Percentiles rank a stretch among this genome's conserved stretches.
Evolutionary conservation across 1,140 invertebrate species (phyloP).

Genomic region (Camponotus pennsylvanicus): DNA sequence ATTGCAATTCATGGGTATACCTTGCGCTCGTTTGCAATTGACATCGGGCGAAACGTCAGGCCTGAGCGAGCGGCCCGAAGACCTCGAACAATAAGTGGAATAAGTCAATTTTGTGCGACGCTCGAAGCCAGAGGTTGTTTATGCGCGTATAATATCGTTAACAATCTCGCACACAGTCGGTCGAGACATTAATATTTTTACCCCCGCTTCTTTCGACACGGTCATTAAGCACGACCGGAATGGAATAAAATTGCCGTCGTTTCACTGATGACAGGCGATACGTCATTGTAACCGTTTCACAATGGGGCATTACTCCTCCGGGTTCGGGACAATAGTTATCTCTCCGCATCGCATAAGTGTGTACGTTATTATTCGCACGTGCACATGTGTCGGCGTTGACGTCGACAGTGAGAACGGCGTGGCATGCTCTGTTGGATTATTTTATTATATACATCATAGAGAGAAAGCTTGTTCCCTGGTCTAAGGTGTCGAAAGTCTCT

Average conservation of each 20-base stretch:
- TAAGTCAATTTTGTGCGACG: constrained; percentile 33
- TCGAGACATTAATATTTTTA: constrained; percentile 41
- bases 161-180: background rate
- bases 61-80: background rate
- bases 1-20: constrained; percentile 27
- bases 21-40: constrained; percentile 17
- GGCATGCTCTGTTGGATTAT: background rate
- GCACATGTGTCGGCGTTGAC: constrained; percentile 64
- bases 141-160: background rate
- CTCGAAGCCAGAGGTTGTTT: background rate
- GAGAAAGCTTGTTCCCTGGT: constrained; percentile 14
- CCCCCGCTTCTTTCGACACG: constrained; percentile 33
- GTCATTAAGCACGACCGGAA: constrained; percentile 51
- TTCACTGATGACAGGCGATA: constrained; percentile 71
- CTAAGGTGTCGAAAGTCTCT: constrained; percentile 10
- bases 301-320: constrained; percentile 74
- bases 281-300: constrained; percentile 80
- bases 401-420: constrained; percentile 5
- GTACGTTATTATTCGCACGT: constrained; percentile 71
- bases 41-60: background rate
- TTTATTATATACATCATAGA: background rate
- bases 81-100: background rate
- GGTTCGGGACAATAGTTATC: constrained; percentile 71
- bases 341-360: constrained; percentile 66
- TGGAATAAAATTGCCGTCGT: constrained; percentile 74